Evolutionary conservation across 2,797 vertebrate species (phyloP).

Genomic region (Pteronotus mesoamericanus): DNA sequence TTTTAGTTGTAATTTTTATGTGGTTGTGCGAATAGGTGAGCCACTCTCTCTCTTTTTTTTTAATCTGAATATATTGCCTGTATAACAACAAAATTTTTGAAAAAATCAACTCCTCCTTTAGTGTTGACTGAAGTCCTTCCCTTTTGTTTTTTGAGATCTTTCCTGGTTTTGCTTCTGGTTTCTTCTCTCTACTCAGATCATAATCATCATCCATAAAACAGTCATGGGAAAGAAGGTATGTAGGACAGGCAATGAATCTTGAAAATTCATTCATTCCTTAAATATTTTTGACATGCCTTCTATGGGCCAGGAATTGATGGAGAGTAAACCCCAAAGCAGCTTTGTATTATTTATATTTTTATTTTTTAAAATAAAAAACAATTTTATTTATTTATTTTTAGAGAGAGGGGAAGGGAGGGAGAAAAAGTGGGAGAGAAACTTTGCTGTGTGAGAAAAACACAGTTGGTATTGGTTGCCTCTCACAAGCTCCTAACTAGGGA

Average conservation of each 20-base stretch:
- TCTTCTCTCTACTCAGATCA: background rate
- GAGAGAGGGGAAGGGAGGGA: background rate
- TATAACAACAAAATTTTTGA: background rate
- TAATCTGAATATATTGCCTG: background rate
- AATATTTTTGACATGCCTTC: background rate
- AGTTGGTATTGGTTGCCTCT: background rate
- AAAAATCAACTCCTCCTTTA: background rate
- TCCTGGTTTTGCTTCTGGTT: background rate
- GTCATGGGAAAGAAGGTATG: too few relatives aligned
- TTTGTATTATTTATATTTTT: background rate
- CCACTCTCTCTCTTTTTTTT: background rate
- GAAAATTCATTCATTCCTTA: background rate
- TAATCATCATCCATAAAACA: background rate
- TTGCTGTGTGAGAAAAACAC: too few relatives aligned
- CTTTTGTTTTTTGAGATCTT: background rate
- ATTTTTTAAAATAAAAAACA: background rate
- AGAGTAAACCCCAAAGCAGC: background rate
- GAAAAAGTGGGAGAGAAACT: too few relatives aligned
- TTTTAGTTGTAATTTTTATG: too few relatives aligned
- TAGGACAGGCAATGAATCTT: background rate
- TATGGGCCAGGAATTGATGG: background rate
- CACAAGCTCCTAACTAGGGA: background rate
- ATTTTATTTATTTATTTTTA: background rate
- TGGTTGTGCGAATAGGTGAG: too few relatives aligned
- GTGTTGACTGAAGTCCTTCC: background rate